phyloP scores from a whole-genome alignment of 2,888 invertebrate genomes.

The Neuroscelio doddi region DNA sequence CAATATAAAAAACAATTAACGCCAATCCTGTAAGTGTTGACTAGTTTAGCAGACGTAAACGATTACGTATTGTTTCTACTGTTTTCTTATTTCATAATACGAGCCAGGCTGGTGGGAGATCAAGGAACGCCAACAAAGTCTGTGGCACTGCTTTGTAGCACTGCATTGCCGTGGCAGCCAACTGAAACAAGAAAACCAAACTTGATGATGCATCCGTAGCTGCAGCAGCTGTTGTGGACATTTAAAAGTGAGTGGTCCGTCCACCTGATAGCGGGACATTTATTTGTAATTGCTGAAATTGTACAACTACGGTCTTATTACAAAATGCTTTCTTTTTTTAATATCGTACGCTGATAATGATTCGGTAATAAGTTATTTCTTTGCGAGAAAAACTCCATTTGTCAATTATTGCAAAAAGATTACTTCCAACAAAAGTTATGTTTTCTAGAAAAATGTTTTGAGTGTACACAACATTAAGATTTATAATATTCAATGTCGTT shows the following conservation, averaged over 20 bases:
- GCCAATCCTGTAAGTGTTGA: slow-evolving; percentile 52
- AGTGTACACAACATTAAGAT: too few species aligned
- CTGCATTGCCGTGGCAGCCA: background rate
- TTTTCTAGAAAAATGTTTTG: too few species aligned
- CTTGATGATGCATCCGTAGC: slow-evolving; percentile 31
- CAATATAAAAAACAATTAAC: slow-evolving; percentile 53
- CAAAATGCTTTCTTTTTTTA: too few species aligned
- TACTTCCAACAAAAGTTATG: too few species aligned
- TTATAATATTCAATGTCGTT: slow-evolving; percentile 4
- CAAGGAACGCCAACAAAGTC: too few species aligned
- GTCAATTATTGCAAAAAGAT: too few species aligned
- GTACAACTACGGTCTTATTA: slow-evolving; percentile 32
- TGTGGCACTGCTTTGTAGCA: slow-evolving; percentile 9
- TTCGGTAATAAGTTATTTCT: too few species aligned
- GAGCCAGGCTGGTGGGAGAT: too few species aligned
- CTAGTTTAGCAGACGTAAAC: slow-evolving; percentile 30
- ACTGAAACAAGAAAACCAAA: slow-evolving; percentile 28
- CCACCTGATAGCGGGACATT: slow-evolving; percentile 60
- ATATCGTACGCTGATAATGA: too few species aligned
- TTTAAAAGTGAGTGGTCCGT: slow-evolving; percentile 45
- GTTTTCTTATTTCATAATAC: slow-evolving; percentile 27
- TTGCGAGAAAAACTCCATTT: too few species aligned
- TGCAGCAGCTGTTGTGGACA: slow-evolving; percentile 49
- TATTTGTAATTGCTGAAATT: slow-evolving; percentile 50
- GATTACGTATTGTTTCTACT: slow-evolving; percentile 25